phyloP scores from a whole-genome alignment of 2,797 vertebrate genomes.

The Limnodromus scolopaceus region DNA sequence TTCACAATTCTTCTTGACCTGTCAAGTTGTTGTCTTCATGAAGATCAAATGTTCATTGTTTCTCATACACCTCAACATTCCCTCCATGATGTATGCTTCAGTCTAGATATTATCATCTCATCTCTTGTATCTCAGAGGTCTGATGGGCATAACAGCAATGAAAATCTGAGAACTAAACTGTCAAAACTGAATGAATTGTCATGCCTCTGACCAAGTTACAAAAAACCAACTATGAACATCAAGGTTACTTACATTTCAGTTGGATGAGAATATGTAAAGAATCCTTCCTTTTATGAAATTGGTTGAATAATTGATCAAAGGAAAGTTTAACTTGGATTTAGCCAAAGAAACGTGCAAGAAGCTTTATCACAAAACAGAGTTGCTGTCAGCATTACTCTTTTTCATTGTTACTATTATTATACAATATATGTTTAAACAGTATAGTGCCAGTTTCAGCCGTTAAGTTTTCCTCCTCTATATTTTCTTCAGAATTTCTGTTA shows the following conservation, averaged over 20 bases:
- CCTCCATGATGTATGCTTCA: neutral
- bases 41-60: conserved; percentile 20
- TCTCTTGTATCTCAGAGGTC: neutral
- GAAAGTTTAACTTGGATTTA: neutral
- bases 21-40: neutral
- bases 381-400: neutral
- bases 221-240: neutral
- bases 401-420: neutral
- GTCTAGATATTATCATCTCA: neutral
- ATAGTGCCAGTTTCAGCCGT: neutral
- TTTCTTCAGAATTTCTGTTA: neutral
- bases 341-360: neutral
- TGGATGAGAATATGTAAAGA: neutral
- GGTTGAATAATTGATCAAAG: conserved; percentile 22
- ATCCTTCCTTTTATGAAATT: neutral
- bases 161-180: neutral
- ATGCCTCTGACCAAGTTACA: neutral
- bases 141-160: neutral
- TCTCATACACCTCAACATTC: neutral
- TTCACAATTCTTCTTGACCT: neutral
- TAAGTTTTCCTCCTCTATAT: neutral
- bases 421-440: neutral
- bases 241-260: neutral
- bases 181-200: neutral
- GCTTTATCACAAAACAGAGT: neutral